Evolutionary conservation across 2,888 invertebrate genomes (phyloP), one percentile per base, ranked within the genome.

Genomic region (Caenorhabditis sp.): DNA sequence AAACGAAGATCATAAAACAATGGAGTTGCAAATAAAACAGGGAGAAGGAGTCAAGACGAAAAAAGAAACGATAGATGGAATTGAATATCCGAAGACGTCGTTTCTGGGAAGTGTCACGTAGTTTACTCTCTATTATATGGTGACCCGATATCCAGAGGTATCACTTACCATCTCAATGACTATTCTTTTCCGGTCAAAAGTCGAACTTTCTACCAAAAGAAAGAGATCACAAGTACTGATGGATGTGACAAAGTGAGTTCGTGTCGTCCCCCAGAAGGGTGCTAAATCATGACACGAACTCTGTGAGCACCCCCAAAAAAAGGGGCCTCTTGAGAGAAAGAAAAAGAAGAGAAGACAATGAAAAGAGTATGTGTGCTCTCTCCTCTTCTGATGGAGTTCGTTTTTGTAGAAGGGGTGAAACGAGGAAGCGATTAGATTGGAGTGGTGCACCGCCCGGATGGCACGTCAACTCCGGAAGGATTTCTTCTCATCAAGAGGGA

Each of bases 341-440:
- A 63, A 61, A 61, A 63, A 72, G 44, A 26, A 14, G 51, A 69
- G 56, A 63, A 73, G 73, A 73, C 63, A 73, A 73, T 64, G 74
- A 64, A 64, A 54, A 35, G 47, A 61, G 28, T 63, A 26, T 19
- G 70, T 41, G 69, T 35, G 49, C 49, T 38, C 38, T 38, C 12
- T 38, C 38, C n/a, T 51, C 28, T 31, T 16, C 31, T 22, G 47
- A 75, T 54, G 56, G 74, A 66, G 75, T 76, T 76, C 61, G 51
- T 69, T 76, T 28, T 31, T 74, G 74, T 74, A 74, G 58, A 54
- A 19, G 47, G 72, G n/a, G 68, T 41, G 76, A 76, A 76, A 76
- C 58, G 69, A 76, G 76, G 68, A 76, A 76, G 61, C 76, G 76
- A 75, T 75, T 75, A 75, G 75, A 75, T 75, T 68, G 76, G 76